Percentiles rank a stretch among this genome's conserved stretches.
Conservation (phyloP, 2,113 vertebrate species). For the Ranitomeya variabilis region DNA sequence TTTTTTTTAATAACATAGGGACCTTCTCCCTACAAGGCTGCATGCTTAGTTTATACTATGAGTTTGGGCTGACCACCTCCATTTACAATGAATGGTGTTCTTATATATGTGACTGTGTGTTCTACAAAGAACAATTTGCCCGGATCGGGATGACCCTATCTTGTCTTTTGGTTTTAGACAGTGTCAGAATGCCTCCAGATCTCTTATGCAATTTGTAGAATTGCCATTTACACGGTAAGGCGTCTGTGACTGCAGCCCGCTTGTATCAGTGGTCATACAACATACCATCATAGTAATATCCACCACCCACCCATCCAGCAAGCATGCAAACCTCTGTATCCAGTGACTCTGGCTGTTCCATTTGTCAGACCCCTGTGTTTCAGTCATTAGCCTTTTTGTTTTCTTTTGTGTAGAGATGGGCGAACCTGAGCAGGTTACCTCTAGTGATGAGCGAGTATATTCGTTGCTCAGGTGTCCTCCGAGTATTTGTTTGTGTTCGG, state of each 20-base stretch:
- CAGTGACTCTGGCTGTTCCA: not conserved
- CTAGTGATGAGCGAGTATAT: too few species aligned
- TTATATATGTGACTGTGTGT: not conserved
- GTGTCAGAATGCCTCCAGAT: conserved; percentile 92
- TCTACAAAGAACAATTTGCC: not conserved
- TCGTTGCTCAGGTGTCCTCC: too few species aligned
- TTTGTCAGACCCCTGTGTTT: not conserved
- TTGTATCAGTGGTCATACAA: conserved; percentile 47
- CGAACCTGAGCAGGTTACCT: too few species aligned
- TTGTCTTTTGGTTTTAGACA: conserved; percentile 74
- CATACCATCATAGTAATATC: not conserved
- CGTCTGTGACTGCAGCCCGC: conserved; percentile 52
- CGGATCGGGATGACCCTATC: conserved; percentile 59
- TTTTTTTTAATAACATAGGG: too few species aligned
- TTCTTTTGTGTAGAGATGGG: not conserved
- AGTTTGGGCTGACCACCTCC: too few species aligned
- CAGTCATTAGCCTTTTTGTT: not conserved
- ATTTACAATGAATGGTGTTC: too few species aligned
- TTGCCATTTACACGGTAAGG: conserved; percentile 90
- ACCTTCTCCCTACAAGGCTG: too few species aligned
- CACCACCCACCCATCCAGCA: conserved; percentile 23
- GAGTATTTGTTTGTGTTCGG: too few species aligned
- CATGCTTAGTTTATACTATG: too few species aligned
- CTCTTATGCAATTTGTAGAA: conserved; percentile 88
- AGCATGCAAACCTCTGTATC: conserved; percentile 31